Percentiles rank a stretch among this genome's conserved stretches.
Conservation (phyloP, 2,888 invertebrate genomes). For the Cheilosia vulpina region DNA sequence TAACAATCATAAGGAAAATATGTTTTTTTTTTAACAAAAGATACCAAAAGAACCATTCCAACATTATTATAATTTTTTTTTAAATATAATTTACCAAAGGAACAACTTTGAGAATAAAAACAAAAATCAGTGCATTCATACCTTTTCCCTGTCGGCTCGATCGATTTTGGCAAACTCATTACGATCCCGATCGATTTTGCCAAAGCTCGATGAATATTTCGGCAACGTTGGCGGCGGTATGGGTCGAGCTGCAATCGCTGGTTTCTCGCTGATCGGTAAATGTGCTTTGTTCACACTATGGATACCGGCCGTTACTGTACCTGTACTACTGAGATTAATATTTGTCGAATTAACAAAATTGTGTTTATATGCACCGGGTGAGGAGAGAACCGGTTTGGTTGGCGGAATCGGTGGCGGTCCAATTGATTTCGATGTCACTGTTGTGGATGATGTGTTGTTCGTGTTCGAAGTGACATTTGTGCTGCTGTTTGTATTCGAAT, state of each 20-base stretch:
- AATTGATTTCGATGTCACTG: constrained; percentile 76
- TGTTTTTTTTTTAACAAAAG: constrained; percentile 29
- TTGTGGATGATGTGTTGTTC: constrained; percentile 49
- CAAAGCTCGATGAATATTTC: constrained; percentile 91
- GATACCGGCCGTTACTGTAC: constrained; percentile 77
- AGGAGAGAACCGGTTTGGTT: constrained; percentile 78
- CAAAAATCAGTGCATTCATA: constrained; percentile 63
- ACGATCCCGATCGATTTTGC: constrained; percentile 84
- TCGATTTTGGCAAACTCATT: constrained; percentile 85
- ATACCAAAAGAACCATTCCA: constrained; percentile 50
- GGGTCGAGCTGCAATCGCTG: constrained; percentile 85
- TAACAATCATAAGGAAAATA: constrained; percentile 29
- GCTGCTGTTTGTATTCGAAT: constrained; percentile 55
- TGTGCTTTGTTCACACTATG: constrained; percentile 79
- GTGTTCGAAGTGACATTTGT: constrained; percentile 12
- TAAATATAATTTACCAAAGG: background rate
- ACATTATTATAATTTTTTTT: constrained; percentile 5
- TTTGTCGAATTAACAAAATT: constrained; percentile 78
- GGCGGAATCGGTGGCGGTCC: constrained; percentile 78
- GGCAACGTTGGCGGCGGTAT: constrained; percentile 91
- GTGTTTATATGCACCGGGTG: constrained; percentile 79
- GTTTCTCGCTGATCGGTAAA: constrained; percentile 77
- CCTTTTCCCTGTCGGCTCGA: constrained; percentile 79
- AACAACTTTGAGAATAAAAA: constrained; percentile 21
- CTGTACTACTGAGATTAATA: constrained; percentile 77